A percentile compares a stretch with the other conserved stretches of the same genome.
Evolutionary conservation across 1,140 invertebrate genomes (phyloP).

Genomic region (Drosophila ogumai): DNA sequence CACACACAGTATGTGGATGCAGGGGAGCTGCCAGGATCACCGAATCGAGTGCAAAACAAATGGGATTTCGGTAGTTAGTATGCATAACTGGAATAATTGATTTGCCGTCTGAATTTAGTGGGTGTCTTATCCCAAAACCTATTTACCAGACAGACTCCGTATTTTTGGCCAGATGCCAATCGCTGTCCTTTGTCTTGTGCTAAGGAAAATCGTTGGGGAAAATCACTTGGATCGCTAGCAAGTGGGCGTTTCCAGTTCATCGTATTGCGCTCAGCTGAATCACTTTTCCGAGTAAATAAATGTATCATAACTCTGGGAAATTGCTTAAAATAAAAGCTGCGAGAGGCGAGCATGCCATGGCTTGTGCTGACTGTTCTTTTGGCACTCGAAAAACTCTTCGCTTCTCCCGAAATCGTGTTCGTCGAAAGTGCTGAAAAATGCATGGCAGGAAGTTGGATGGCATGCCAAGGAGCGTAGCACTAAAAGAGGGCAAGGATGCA

Average conservation of each 20-base stretch:
- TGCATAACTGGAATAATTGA: slow-evolving; percentile 35
- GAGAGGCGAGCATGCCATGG: slow-evolving; percentile 33
- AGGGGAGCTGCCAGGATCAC: slow-evolving; percentile 51
- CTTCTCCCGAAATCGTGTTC: slow-evolving; percentile 24
- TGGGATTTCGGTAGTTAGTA: slow-evolving; percentile 26
- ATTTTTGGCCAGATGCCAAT: slow-evolving; percentile 21
- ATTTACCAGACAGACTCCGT: slow-evolving; percentile 3
- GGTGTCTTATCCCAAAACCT: slow-evolving; percentile 13
- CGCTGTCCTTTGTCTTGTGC: background rate
- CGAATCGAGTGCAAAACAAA: slow-evolving; percentile 11
- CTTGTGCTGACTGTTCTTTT: slow-evolving; percentile 26
- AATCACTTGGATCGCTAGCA: slow-evolving; percentile 14
- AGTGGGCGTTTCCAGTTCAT: slow-evolving; percentile 43
- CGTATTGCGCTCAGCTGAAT: slow-evolving; percentile 29
- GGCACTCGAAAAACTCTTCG: slow-evolving; percentile 27
- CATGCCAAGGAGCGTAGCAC: slow-evolving; percentile 17
- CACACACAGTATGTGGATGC: slow-evolving; percentile 27
- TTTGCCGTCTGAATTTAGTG: slow-evolving; percentile 11
- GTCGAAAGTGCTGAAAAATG: slow-evolving; percentile 52
- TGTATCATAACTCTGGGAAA: slow-evolving; percentile 43
- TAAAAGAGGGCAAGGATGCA: slow-evolving; percentile 35
- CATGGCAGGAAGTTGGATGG: slow-evolving; percentile 45
- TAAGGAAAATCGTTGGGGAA: slow-evolving; percentile 4
- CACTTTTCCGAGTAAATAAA: slow-evolving; percentile 54
- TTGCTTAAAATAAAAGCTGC: slow-evolving; percentile 35